phyloP scores from a whole-genome alignment of 2,113 vertebrate species.

The Andinoacara biseriatus region DNA sequence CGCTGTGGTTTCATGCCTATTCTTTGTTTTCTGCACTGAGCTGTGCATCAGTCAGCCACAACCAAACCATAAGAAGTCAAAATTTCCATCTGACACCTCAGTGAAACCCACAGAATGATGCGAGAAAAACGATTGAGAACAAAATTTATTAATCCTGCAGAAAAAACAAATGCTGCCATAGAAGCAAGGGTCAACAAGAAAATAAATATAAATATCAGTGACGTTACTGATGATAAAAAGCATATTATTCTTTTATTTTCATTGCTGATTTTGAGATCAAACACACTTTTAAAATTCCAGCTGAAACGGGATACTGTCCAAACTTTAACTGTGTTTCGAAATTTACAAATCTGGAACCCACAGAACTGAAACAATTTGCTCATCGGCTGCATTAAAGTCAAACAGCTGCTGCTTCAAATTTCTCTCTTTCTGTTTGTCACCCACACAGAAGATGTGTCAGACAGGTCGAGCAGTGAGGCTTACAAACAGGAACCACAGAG shows the following conservation, averaged over 20 bases:
- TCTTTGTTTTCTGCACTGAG: neutral
- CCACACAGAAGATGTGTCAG: rapidly evolving
- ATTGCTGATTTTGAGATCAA: neutral
- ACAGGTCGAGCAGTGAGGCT: rapidly evolving
- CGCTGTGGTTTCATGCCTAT: neutral
- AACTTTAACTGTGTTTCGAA: too few relatives aligned
- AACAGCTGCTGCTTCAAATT: neutral
- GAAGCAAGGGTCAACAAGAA: neutral
- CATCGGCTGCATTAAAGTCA: neutral
- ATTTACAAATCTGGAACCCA: too few relatives aligned
- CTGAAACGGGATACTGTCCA: neutral
- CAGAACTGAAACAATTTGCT: neutral
- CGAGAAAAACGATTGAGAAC: neutral
- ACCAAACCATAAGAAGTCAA: neutral
- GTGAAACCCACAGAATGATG: neutral
- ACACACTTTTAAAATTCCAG: rapidly evolving
- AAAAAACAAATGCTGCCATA: neutral
- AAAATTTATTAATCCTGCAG: neutral
- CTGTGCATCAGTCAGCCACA: neutral
- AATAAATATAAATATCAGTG: neutral
- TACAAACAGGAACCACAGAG: rapidly evolving
- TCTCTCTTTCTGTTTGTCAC: neutral
- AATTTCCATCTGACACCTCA: neutral
- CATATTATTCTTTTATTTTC: rapidly evolving
- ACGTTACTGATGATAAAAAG: neutral